Conservation (phyloP, 1,140 invertebrate genomes). For the Drosophila athabasca region DNA sequence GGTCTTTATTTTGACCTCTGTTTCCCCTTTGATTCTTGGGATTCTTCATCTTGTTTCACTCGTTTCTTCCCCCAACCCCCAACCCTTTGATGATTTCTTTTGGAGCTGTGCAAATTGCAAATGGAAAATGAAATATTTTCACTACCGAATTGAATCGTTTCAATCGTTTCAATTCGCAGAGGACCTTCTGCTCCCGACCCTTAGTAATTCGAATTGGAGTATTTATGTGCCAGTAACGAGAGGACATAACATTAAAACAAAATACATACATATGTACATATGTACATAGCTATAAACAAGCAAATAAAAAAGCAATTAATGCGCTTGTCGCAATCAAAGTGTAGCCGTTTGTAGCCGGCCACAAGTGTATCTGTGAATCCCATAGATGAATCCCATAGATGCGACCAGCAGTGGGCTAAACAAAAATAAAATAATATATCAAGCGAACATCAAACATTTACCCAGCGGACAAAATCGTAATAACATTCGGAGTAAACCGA, state of each 20-base stretch:
- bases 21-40: slow-evolving; percentile 50
- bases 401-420: slow-evolving; percentile 6
- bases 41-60: slow-evolving; percentile 39
- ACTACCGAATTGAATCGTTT: slow-evolving; percentile 46
- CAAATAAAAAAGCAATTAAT: slow-evolving; percentile 64
- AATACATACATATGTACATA: no score
- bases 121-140: no score
- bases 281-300: slow-evolving; percentile 30
- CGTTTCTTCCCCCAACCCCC: no score
- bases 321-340: slow-evolving; percentile 49
- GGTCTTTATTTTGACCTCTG: slow-evolving; percentile 2
- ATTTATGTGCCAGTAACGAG: background rate
- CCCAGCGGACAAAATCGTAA: slow-evolving; percentile 29
- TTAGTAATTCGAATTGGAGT: background rate
- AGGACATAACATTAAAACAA: background rate
- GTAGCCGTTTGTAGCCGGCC: no score
- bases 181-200: background rate
- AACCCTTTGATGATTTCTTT: no score
- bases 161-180: background rate
- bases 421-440: slow-evolving; percentile 47
- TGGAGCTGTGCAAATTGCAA: no score
- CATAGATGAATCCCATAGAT: no score
- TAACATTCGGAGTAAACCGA: slow-evolving; percentile 42
- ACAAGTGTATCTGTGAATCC: slow-evolving; percentile 2
- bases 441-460: slow-evolving; percentile 23